Evolutionary conservation across 1,140 invertebrate species (phyloP).

Genomic region (Neodiprion pinetum): DNA sequence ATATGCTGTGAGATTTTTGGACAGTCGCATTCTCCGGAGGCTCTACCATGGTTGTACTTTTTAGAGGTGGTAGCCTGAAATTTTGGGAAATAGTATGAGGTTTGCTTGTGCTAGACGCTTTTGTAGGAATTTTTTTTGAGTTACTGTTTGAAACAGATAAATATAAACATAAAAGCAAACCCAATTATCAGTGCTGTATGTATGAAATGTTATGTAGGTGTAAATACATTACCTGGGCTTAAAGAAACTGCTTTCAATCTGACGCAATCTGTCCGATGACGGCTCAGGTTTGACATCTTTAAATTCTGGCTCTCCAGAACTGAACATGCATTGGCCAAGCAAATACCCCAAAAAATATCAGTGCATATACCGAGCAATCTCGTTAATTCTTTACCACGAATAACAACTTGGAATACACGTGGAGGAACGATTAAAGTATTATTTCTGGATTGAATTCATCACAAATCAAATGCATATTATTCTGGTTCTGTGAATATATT

Average conservation of each 20-base stretch:
- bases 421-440: too few species aligned
- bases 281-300: constrained; percentile 4
- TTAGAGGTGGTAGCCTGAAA: constrained; percentile 46
- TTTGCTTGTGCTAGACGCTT: too few species aligned
- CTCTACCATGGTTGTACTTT: constrained; percentile 38
- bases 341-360: background rate
- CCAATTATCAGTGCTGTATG: background rate
- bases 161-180: background rate
- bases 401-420: too few species aligned
- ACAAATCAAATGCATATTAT: too few species aligned
- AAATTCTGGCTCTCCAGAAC: background rate
- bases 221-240: constrained; percentile 1
- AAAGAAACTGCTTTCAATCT: background rate
- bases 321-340: constrained; percentile 9
- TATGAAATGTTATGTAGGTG: background rate
- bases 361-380: background rate
- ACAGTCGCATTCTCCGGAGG: constrained; percentile 37
- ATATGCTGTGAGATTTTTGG: constrained; percentile 62
- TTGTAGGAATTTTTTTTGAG: too few species aligned
- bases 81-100: constrained; percentile 1
- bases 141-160: background rate
- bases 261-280: background rate
- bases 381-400: too few species aligned
- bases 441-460: too few species aligned
- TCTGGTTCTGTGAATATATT: too few species aligned